A percentile compares a stretch with the other conserved stretches of the same genome.
Evolutionary conservation across 1,140 invertebrate genomes (phyloP).

Genomic region (Macrotrachela quadricornifera): DNA sequence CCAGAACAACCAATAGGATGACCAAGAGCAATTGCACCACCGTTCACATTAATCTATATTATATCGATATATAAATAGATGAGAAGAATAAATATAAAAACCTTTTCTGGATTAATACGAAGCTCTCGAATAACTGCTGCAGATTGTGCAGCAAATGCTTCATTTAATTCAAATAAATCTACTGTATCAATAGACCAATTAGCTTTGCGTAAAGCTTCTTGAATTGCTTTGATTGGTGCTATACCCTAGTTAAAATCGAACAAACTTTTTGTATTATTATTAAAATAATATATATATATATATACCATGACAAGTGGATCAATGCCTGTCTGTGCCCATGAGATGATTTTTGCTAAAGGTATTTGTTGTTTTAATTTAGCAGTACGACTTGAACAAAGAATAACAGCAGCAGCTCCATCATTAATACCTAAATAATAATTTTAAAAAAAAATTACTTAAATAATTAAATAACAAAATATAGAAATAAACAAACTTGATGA

Average conservation of each 20-base stretch:
- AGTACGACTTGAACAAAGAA: constrained; percentile 42
- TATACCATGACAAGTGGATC: constrained; percentile 28
- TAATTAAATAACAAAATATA: no score
- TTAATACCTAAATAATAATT: constrained; percentile 38
- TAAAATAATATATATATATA: no score
- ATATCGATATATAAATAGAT: constrained; percentile 34
- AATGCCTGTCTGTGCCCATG: constrained; percentile 26
- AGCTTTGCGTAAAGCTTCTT: constrained; percentile 37
- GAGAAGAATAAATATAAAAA: constrained; percentile 34
- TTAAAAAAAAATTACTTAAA: no score
- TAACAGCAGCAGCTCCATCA: constrained; percentile 59
- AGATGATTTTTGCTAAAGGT: constrained; percentile 20
- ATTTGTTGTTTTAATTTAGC: constrained; percentile 32
- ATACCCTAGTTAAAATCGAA: constrained; percentile 14
- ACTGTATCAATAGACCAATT: constrained; percentile 39
- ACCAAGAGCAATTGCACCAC: constrained; percentile 67
- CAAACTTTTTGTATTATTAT: no score
- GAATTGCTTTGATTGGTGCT: constrained; percentile 27
- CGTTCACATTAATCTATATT: constrained; percentile 34
- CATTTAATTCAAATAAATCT: constrained; percentile 32
- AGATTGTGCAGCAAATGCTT: constrained; percentile 32
- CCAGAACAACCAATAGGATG: constrained; percentile 69
- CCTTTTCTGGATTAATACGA: constrained; percentile 45
- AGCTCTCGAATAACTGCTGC: constrained; percentile 35
- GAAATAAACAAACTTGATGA: constrained; percentile 18